Evolutionary conservation across 2,113 vertebrate genomes (phyloP), one percentile per base, ranked within the genome.

Genomic region (Tringa solitaria): DNA sequence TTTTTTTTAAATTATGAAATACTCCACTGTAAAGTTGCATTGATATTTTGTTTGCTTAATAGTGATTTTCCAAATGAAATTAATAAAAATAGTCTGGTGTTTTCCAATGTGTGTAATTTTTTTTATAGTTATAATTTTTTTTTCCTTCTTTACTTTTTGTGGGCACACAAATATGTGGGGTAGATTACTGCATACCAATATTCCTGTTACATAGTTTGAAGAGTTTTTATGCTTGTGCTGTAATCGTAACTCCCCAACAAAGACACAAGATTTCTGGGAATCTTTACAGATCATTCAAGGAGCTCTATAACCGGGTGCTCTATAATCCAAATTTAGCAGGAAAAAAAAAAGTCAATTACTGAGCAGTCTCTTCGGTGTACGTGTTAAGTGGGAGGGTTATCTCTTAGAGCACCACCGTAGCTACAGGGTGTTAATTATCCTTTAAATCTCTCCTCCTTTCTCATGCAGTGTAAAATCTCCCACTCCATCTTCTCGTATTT

Each of bases 331-430:
- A 54, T 96, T 96, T 89, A 80, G 94, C 48, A 83, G 73, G 45
- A 39, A 89, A 64, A 54, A 46, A 46, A 86, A 91, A 72, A 76
- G 84, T 70, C 61, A 84, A 81, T 96, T 82, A 92, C 84, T 83
- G 85, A 94, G 68, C 92, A 91, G 87, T 84, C 81, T 33, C 14
- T 92, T 93, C 79, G 84, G 89, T 97, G 77, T 59, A 69, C 43
- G 50, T 96, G 94, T 93, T 60, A 92, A 95, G 95, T 97, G 96
- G 98, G 97, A 98, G 97, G 97, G 81, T 87, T 96, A 67, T 83
- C 76, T 85, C 88, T 97, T 96, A 94, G 80, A 95, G 78, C 87
- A 95, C 57, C 64, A 95, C 59, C 51, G 61, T 75, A 75, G 48
- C 96, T 97, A 94, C 43, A 11, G 60, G 74, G 94, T 96, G 65